Base-by-base conservation (phyloP, 2,113 vertebrate genomes). In the Cricetomys ansorgei region DNA sequence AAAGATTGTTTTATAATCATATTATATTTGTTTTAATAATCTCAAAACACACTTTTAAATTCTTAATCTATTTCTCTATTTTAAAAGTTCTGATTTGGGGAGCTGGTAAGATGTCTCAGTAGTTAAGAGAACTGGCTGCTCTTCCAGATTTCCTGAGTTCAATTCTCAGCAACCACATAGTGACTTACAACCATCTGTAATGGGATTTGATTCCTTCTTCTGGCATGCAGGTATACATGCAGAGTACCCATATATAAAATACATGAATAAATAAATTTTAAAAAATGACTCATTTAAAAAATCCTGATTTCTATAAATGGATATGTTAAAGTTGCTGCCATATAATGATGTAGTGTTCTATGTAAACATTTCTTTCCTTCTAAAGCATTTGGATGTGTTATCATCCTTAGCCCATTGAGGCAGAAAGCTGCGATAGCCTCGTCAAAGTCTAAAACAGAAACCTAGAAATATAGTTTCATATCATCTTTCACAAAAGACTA, bases 31-130 rank as follows among this genome's bases (percentile, higher is more conserved):
- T 83, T 93, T 64, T 75, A 93, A 85, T 76, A 48, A 4, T 59
- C 8, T 94, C 13, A 88, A 70, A 72, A 83, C 43, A 40, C 25
- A 75, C 15, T 75, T 27, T 89, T 45, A 85, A 27, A 85, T 79
- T 45, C 64, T 75, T 37, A 19, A 29, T 93, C 12, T 75, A 59
- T 76, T 96, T 90, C 40, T 1, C 40, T 55, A 55, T 34, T 67
- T 59, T 80, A 96, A 84, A 70, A 84, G 19, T 45, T 70, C n/a
- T 70, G 1, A 77, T 77, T 97, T 97, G n/a, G n/a, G n/a, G n/a
- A n/a, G n/a, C n/a, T n/a, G n/a, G n/a, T n/a, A n/a, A n/a, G n/a
- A n/a, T n/a, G n/a, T n/a, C n/a, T n/a, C n/a, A n/a, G n/a, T n/a
- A n/a, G n/a, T n/a, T n/a, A n/a, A n/a, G n/a, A n/a, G n/a, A n/a